Evolutionary conservation across 2,113 vertebrate species (phyloP).

Genomic region (Varanus komodoensis): DNA sequence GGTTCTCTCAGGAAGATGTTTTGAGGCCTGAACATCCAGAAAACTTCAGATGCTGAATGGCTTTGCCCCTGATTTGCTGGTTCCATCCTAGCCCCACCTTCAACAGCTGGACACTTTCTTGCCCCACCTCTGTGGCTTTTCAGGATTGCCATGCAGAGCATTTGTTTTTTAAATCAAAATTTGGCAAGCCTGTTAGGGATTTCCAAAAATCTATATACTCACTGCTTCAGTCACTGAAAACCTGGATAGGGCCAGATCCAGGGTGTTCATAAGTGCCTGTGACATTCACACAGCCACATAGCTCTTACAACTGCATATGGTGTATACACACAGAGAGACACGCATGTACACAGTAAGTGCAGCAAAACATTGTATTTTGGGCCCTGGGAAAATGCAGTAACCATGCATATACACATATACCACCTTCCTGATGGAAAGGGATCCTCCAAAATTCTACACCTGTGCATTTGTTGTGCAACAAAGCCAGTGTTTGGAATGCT

Average conservation of each 20-base stretch:
- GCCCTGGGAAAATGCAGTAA: not conserved
- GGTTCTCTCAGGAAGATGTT: not conserved
- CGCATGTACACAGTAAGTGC: not conserved
- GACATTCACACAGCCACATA: not conserved
- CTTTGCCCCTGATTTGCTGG: not conserved
- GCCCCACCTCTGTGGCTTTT: no score
- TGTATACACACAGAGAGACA: no score
- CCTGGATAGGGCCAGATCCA: not conserved
- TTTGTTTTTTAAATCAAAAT: not conserved
- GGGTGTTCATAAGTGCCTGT: no score
- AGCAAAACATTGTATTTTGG: not conserved
- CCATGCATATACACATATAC: no score
- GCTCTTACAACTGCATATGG: not conserved
- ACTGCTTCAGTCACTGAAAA: not conserved
- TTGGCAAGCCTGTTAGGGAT: not conserved
- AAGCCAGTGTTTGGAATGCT: no score
- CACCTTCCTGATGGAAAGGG: no score
- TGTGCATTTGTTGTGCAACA: no score
- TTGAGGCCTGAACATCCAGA: not conserved
- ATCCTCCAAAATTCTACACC: no score
- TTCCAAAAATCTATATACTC: not conserved
- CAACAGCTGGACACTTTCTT: not conserved
- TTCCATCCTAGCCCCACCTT: not conserved
- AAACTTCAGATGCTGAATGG: not conserved
- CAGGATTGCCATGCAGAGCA: no score